Evolutionary conservation across 1,140 invertebrate genomes (phyloP), one percentile per base, ranked within the genome.

Genomic region (Lethrus apterus): DNA sequence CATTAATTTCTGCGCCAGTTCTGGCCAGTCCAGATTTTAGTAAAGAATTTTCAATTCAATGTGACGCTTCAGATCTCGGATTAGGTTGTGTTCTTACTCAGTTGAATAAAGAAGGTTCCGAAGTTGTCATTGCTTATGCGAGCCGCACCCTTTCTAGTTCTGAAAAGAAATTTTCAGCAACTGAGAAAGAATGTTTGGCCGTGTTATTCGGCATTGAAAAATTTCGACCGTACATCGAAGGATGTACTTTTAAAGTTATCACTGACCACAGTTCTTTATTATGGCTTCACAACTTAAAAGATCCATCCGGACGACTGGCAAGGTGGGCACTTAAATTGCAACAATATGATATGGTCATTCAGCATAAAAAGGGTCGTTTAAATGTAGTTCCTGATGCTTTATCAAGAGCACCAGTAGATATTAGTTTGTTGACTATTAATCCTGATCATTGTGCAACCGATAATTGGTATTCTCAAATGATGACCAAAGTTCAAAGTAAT

Each of bases 161-260:
- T 0, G 55, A 63, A 52, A 7, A 40, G 33, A 71, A 72, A 29
- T 75, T 71, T 44, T 49, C 50, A 0, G 57, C 60, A 3, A 70
- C 68, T 1, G 68, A 77, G 55, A 53, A 59, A 41, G 73, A 76
- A 64, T 64, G 63, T 34, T 50, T 75, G 14, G 68, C 67, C 0
- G 54, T 75, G 9, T 20, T 76, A 0, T 60, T 58, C 50, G 59
- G 60, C 4, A 55, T 75, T 2, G 54, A 70, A 42, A 62, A 70
- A 42, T 70, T 70, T 48, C 29, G 58, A 17, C 51, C 52, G 15
- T 76, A 66, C 54, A 41, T 76, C 4, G 61, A 67, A 44, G 65
- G 63, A 3, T 59, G 45, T 9, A 44, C 64, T 5, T 73, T 78
- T 45, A 63, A 30, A 2, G 61, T 74, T 3, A 50, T 67, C 9